phyloP scores from a whole-genome alignment of 2,797 vertebrate genomes.

The Aphelocoma californica region DNA sequence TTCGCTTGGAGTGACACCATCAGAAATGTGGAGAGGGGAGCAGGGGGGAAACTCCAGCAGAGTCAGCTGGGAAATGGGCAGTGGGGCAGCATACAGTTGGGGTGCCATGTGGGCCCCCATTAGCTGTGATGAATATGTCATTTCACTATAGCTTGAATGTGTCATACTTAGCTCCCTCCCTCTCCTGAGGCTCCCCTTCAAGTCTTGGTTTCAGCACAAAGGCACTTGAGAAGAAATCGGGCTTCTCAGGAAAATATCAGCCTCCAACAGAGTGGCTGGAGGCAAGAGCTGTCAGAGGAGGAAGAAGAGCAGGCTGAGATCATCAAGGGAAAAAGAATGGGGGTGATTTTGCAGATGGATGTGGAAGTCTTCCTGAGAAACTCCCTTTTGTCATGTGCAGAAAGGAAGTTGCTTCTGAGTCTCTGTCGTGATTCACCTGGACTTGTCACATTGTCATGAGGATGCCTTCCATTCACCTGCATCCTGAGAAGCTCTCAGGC shows the following conservation, averaged over 20 bases:
- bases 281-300: background rate
- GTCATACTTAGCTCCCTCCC: background rate
- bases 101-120: background rate
- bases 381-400: background rate
- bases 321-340: background rate
- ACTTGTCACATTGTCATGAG: background rate
- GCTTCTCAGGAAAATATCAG: background rate
- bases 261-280: background rate
- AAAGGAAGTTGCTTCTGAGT: background rate
- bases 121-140: slow-evolving; percentile 18
- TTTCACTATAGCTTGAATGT: slow-evolving; percentile 38
- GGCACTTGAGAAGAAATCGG: background rate
- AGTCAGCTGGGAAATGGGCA: slow-evolving; percentile 30
- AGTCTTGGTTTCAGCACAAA: slow-evolving; percentile 1
- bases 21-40: background rate
- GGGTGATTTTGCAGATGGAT: background rate
- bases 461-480: background rate
- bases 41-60: background rate
- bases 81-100: slow-evolving; percentile 3
- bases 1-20: slow-evolving; percentile 41
- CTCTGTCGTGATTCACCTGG: background rate
- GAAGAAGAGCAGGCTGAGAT: background rate
- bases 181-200: slow-evolving; percentile 3
- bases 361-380: background rate
- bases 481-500: background rate